Percentiles rank a stretch among this genome's conserved stretches.
phyloP scores from a whole-genome alignment of 2,888 invertebrate species.

The Fragum whitleyi region DNA sequence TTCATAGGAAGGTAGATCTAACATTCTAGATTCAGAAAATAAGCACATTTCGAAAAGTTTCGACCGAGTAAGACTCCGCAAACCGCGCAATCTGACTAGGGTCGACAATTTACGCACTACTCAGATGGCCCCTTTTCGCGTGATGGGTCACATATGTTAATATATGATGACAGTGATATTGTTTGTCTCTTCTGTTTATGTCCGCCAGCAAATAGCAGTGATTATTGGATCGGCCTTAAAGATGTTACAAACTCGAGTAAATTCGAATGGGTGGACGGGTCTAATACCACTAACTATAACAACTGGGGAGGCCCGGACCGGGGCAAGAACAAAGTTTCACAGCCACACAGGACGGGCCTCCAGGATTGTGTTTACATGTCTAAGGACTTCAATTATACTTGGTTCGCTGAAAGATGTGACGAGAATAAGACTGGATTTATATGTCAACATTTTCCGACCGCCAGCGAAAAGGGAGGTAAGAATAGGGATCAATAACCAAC shows the following conservation, averaged over 20 bases:
- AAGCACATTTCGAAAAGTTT: too few species aligned
- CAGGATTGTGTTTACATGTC: slow-evolving; percentile 12
- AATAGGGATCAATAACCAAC: neutral
- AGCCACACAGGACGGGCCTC: neutral
- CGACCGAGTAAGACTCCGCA: too few species aligned
- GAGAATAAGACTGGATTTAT: slow-evolving; percentile 15
- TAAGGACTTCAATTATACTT: neutral
- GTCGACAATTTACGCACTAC: too few species aligned
- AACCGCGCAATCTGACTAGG: too few species aligned
- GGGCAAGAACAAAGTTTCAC: neutral
- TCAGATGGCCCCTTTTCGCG: too few species aligned
- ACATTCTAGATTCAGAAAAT: too few species aligned
- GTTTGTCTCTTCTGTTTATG: too few species aligned
- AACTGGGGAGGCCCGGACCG: slow-evolving; percentile 19
- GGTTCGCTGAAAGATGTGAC: slow-evolving; percentile 11
- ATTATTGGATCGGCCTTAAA: slow-evolving; percentile 5
- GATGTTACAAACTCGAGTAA: slow-evolving; percentile 8
- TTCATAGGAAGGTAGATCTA: too few species aligned
- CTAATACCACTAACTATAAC: neutral
- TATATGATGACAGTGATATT: too few species aligned
- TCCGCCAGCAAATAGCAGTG: neutral
- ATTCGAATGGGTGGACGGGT: neutral
- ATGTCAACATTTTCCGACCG: slow-evolving; percentile 6
- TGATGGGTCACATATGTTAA: too few species aligned
- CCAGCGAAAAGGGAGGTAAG: neutral